phyloP scores from a whole-genome alignment of 2,113 vertebrate genomes.

The Ahaetulla prasina region DNA sequence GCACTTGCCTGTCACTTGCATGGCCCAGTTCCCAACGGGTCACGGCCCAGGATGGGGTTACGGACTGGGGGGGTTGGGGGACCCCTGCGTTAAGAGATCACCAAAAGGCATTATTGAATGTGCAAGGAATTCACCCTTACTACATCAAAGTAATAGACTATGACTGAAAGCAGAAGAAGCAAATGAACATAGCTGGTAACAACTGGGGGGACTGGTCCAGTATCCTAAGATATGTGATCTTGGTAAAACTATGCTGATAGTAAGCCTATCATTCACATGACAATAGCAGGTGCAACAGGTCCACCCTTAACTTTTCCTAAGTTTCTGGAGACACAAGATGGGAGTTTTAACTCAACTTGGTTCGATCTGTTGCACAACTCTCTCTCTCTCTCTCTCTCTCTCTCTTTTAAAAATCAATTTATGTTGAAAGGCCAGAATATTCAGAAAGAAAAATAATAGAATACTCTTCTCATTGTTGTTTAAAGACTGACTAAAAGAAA shows the following conservation, averaged over 20 bases:
- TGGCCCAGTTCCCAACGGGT: neutral
- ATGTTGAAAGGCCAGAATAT: neutral
- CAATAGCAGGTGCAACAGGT: neutral
- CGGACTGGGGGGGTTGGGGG: too few species aligned
- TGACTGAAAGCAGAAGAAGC: neutral
- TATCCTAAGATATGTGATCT: neutral
- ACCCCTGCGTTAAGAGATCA: neutral
- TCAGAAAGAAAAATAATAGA: neutral
- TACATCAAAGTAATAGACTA: neutral
- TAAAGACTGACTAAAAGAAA: neutral
- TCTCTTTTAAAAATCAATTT: neutral
- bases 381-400: neutral
- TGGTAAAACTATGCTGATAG: neutral
- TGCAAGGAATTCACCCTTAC: neutral
- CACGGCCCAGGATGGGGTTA: too few species aligned
- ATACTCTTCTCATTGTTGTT: neutral
- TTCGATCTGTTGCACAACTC: neutral
- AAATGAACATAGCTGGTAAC: neutral
- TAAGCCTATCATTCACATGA: neutral
- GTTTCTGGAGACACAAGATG: neutral
- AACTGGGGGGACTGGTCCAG: neutral
- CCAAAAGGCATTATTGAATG: neutral
- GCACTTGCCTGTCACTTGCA: rapidly evolving
- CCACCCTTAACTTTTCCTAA: neutral
- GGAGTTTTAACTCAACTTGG: neutral